Evolutionary conservation across 2,888 invertebrate species (phyloP), one percentile per base, ranked within the genome.

Genomic region (Cantharis rufa): DNA sequence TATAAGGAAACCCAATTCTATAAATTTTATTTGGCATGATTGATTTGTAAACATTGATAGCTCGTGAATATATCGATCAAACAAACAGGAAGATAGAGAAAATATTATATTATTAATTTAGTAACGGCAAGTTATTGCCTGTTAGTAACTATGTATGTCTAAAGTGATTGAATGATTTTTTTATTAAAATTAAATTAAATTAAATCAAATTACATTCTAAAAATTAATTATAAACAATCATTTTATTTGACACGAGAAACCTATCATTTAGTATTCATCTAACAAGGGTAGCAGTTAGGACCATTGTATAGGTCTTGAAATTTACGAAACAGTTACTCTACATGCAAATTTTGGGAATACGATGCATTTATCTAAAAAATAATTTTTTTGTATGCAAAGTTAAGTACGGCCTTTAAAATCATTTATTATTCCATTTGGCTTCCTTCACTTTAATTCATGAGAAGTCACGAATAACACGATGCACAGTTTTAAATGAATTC

Each of bases 351-450:
- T 48, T 48, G n/a, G n/a, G n/a, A 48, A 48, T 48, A 7, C 48
- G 1, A 2, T n/a, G 2, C n/a, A 48, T n/a, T n/a, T 48, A 48
- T 48, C 48, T n/a, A n/a, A 48, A 48, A 48, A n/a, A 48, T 48
- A 48, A 66, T 18, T 24, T 21, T 66, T 21, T 63, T 63, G 4
- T 63, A 63, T 15, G 15, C 63, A 63, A 63, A 63, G 15, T 63
- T 63, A 63, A 21, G 64, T 66, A 66, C 62, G 15, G 71, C 62
- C 11, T 71, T 62, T 70, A 63, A 63, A 74, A 72, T 74, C 73
- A 74, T 76, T 75, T 74, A 76, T 76, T 79, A 79, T 76, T 75
- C 78, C 71, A 76, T 79, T 79, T 75, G 76, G 71, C 76, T 76
- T 76, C 75, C 75, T 63, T 70, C 78, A 70, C 28, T 69, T 74